Evolutionary conservation across 1,140 invertebrate species (phyloP).

Genomic region (Leptinotarsa lineolata): DNA sequence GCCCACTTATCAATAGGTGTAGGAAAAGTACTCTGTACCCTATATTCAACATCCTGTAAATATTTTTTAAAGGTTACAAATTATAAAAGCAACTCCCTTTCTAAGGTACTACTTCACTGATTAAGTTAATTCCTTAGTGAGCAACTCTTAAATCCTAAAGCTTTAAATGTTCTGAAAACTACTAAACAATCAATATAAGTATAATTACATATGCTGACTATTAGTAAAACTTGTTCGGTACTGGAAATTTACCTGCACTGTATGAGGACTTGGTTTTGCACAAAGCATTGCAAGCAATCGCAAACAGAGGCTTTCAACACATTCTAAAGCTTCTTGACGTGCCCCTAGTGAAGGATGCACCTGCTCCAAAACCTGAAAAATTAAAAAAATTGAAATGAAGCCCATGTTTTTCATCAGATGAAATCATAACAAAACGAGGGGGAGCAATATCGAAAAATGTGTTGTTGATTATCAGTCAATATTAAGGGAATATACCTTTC

Average conservation of each 20-base stretch:
- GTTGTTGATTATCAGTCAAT: too few relatives aligned
- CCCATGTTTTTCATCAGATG: too few relatives aligned
- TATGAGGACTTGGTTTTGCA: conserved; percentile 79
- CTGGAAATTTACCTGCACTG: conserved; percentile 62
- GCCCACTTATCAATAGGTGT: conserved; percentile 93
- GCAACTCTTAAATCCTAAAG: too few relatives aligned
- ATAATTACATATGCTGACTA: neutral
- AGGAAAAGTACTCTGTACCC: conserved; percentile 89
- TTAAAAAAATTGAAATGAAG: neutral
- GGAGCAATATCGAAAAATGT: too few relatives aligned
- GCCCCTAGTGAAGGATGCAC: conserved; percentile 86
- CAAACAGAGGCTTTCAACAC: conserved; percentile 90
- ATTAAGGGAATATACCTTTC: too few relatives aligned
- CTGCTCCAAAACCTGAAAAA: conserved; percentile 80
- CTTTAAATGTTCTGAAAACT: too few relatives aligned
- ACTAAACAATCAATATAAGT: neutral
- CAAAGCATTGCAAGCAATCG: conserved; percentile 87
- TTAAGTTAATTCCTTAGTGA: too few relatives aligned
- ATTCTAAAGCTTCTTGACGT: conserved; percentile 88
- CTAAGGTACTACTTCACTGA: too few relatives aligned
- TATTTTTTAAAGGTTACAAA: too few relatives aligned
- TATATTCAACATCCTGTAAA: conserved; percentile 85
- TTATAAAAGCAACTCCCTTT: too few relatives aligned
- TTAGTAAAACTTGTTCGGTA: neutral
- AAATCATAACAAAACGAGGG: too few relatives aligned